Base-by-base conservation (phyloP, 2,888 invertebrate genomes). In the Drosophila falleni region DNA sequence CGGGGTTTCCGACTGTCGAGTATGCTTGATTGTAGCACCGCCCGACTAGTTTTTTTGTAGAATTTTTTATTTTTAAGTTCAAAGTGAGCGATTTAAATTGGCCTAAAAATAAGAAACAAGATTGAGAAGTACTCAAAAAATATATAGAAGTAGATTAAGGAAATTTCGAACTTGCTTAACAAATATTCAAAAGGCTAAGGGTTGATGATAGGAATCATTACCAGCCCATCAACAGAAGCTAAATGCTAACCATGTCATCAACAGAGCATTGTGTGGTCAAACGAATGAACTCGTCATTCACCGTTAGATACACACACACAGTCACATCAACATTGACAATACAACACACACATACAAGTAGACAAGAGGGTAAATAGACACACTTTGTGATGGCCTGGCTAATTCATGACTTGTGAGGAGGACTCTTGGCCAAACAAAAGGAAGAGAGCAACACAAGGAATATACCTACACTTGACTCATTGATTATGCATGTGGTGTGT, bases 351-450 rank as follows among this genome's bases (percentile, higher is more conserved):
- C 16, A 19, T 3, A 49, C 35, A 46, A 46, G 26, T 42, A 19
- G 5, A 49, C 35, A 46, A 46, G 26, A 49, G 51, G 63, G 50
- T 64, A 87, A 86, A 82, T 60, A 80, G 51, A 80, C 60, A 63
- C 82, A 63, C 80, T 69, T 58, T 64, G 69, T 62, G 58, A 37
- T 64, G 23, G 54, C 65, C 67, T 83, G 74, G 87, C 89, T 83
- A 83, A 83, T 88, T 77, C 83, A 74, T 80, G 89, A 83, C 67
- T 88, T 74, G 64, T 68, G 67, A 82, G 87, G 65, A 88, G 87
- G 72, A 80, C 74, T 65, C 74, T 70, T 71, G 62, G 61, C 39
- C 72, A 86, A 88, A 86, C 84, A 86, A 73, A 72, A 69, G 53
- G 42, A 37, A 23, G 23, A 50, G 47, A 49, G 56, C 65, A 71